Conservation (phyloP, 2,113 vertebrate species). For the Syrmaticus mikado region DNA sequence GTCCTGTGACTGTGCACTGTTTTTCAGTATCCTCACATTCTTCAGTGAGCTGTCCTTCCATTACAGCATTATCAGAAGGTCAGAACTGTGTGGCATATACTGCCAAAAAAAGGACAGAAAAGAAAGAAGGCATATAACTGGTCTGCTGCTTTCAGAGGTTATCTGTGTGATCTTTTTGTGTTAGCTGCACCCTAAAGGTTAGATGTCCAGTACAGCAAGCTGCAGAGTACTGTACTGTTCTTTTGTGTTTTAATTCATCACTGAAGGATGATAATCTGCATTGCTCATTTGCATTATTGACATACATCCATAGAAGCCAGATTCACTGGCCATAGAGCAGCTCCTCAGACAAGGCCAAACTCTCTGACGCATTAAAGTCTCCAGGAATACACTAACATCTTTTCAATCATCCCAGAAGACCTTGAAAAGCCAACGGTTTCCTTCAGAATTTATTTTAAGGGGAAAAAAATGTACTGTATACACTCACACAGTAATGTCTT, state of each 20-base stretch:
- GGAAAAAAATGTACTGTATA: background rate
- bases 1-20: background rate
- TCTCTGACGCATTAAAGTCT: background rate
- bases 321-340: background rate
- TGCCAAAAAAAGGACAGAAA: background rate
- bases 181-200: background rate
- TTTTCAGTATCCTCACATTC: background rate
- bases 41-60: background rate
- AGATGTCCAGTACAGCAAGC: background rate
- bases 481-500: fast-evolving
- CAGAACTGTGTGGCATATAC: background rate
- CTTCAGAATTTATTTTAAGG: background rate
- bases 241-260: background rate
- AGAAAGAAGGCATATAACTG: background rate
- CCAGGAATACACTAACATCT: background rate
- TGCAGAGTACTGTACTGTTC: background rate
- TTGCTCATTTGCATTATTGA: background rate
- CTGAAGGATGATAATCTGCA: background rate
- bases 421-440: background rate
- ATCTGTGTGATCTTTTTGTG: background rate
- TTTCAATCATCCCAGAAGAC: background rate
- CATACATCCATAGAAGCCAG: background rate
- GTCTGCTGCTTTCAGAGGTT: background rate
- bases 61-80: background rate
- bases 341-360: background rate